Evolutionary conservation across 1,140 invertebrate species (phyloP).

Genomic region (Drosophila insularis): DNA sequence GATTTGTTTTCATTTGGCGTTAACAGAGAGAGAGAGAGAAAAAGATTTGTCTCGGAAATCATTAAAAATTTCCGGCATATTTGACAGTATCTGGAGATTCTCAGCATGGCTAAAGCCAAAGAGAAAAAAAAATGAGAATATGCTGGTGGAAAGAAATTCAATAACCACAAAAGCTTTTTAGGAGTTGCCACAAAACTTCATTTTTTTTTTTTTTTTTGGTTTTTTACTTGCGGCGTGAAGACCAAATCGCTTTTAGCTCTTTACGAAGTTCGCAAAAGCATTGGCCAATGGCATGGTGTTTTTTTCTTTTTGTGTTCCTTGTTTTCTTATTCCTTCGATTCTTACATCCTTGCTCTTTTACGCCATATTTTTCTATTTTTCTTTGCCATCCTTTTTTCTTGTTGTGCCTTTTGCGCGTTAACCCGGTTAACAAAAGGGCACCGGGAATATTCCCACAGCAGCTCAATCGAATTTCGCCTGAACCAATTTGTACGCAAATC

Average conservation of each 20-base stretch:
- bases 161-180: conserved; percentile 67
- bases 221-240: conserved; percentile 15
- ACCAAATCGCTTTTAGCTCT: conserved; percentile 63
- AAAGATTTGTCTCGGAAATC: conserved; percentile 53
- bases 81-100: conserved; percentile 52
- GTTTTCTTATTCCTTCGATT: conserved; percentile 19
- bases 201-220: neutral
- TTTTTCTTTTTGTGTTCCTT: conserved; percentile 10
- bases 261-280: conserved; percentile 50
- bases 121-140: conserved; percentile 17
- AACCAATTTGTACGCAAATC: conserved; percentile 77
- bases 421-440: conserved; percentile 59
- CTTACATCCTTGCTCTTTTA: conserved; percentile 46
- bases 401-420: conserved; percentile 43
- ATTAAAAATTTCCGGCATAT: conserved; percentile 75
- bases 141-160: conserved; percentile 43
- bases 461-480: conserved; percentile 69
- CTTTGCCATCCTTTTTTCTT: neutral
- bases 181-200: conserved; percentile 45
- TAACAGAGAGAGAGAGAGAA: neutral
- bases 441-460: conserved; percentile 74
- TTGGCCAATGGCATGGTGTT: conserved; percentile 20
- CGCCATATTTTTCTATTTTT: conserved; percentile 49
- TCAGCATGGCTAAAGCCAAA: conserved; percentile 17
- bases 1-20: conserved; percentile 62